Base-by-base conservation (phyloP, 2,113 vertebrate genomes). In the Myocastor coypus region DNA sequence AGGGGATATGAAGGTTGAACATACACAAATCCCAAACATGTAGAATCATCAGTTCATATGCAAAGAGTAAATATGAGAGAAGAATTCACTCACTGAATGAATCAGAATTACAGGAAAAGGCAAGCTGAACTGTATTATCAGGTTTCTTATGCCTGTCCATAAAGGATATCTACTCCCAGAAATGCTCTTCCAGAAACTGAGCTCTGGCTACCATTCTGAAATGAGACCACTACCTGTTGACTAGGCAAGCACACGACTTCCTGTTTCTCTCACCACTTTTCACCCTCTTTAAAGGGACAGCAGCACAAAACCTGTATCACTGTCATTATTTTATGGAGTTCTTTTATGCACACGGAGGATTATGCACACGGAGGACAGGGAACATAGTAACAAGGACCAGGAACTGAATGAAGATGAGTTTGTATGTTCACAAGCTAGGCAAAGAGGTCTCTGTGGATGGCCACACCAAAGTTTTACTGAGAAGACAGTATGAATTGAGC, bases 201-300 rank as follows among this genome's bases (percentile, higher is more conserved):
- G 28, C 42, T 64, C 32, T 71, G 68, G 3, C 50, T 57, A 52
- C 1, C 57, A 22, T 71, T 91, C 81, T 73, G 57, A 88, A 94
- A 71, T 24, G n/a, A 85, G 37, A 50, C 12, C 75, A 37, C 7
- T 77, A 3, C 28, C 26, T 92, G 22, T 37, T 57, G 37, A 89
- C 22, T 0, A 59, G 81, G 37, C 37, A 86, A 89, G 87, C 59
- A 50, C 32, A 19, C 87, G 30, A 64, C 5, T 63, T 61, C 13
- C 37, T 34, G 52, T 59, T 92, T 84, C 83, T 82, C 34, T 83
- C 28, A 68, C 17, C 32, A 63, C 28, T 40, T 75, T 87, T 37
- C 24, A 91, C 1, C 63, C 37, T 94, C 46, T 96, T 89, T 78
- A 92, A 88, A 91, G n/a, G 61, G 10, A 52, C 16, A 92, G 68